Conservation (phyloP, 2,888 invertebrate species). For the Acanthosepion esculentum region DNA sequence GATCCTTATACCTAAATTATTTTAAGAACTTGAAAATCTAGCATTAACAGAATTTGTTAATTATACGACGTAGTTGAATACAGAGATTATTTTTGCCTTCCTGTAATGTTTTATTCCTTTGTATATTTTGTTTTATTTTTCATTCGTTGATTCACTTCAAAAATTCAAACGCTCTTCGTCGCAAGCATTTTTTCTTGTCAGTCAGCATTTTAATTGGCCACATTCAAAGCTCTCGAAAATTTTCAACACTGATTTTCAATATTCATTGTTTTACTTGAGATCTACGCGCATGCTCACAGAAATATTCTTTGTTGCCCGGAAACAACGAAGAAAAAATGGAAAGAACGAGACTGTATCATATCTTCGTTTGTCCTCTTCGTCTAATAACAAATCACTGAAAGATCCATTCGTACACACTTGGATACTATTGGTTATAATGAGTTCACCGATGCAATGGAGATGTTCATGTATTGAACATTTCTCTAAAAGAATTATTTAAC, state of each 20-base stretch:
- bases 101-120: background rate
- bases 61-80: background rate
- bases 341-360: background rate
- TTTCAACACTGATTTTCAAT: background rate
- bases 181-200: background rate
- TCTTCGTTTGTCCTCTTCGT: background rate
- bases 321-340: no score
- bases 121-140: background rate
- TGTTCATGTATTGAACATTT: background rate
- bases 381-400: background rate
- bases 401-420: background rate
- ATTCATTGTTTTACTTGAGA: background rate
- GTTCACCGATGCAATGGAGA: background rate
- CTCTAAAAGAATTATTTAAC: background rate
- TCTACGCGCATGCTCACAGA: background rate
- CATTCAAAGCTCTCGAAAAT: background rate
- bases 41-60: background rate
- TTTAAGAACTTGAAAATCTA: background rate
- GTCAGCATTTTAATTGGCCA: background rate
- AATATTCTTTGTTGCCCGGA: background rate
- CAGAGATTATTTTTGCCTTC: background rate
- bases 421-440: background rate
- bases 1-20: background rate
- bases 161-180: background rate
- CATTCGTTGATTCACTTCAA: background rate